Conservation (phyloP, 2,888 invertebrate species). For the Rhamphomyia laevipes region DNA sequence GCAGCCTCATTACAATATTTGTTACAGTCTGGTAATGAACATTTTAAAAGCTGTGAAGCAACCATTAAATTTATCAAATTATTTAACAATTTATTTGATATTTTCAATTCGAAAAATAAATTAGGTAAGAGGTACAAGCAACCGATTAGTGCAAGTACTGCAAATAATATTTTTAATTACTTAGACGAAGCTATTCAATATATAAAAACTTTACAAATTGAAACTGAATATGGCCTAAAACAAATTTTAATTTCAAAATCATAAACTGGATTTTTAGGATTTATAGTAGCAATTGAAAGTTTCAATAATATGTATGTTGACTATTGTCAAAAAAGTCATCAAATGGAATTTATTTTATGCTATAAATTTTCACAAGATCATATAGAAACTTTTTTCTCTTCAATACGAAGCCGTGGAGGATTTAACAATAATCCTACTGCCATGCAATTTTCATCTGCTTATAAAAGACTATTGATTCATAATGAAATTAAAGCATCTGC, state of each 20-base stretch:
- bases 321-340: not conserved
- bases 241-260: not conserved
- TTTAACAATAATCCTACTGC: conserved; percentile 1
- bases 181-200: not conserved
- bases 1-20: not conserved
- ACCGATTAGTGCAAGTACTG: not conserved
- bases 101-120: not conserved
- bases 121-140: not conserved
- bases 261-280: conserved; percentile 1
- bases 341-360: not conserved
- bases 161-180: not conserved
- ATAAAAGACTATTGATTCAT: conserved; percentile 1
- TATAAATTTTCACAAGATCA: conserved; percentile 5
- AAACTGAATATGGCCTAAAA: not conserved
- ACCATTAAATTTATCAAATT: not conserved
- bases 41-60: not conserved
- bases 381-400: conserved; percentile 3
- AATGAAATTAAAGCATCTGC: not conserved
- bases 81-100: not conserved
- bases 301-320: not conserved
- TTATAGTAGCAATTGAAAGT: not conserved
- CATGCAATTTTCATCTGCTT: conserved; percentile 3
- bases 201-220: not conserved
- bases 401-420: conserved; percentile 1
- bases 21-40: not conserved